Percentiles rank a stretch among this genome's conserved stretches.
phyloP scores from a whole-genome alignment of 2,113 vertebrate genomes.

The Nycticorax nycticorax region DNA sequence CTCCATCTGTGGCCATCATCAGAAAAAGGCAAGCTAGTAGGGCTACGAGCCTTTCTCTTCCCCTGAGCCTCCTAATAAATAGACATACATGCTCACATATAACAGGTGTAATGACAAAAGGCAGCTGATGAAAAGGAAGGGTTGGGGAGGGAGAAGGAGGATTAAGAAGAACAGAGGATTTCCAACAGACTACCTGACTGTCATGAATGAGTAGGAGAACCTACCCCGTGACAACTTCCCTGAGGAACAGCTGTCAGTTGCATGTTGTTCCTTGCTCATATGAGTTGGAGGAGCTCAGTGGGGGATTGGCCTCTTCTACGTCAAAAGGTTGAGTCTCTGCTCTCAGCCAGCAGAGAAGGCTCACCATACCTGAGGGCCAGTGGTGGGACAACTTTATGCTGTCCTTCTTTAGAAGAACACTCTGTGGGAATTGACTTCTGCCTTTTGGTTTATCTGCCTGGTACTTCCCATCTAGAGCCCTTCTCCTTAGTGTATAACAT shows the following conservation, averaged over 20 bases:
- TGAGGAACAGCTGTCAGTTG: neutral
- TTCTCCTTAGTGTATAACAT: neutral
- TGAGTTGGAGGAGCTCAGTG: neutral
- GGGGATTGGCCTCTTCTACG: neutral
- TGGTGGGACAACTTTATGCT: neutral
- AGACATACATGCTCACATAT: neutral
- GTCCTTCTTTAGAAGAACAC: neutral
- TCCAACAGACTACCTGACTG: neutral
- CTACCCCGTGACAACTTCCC: neutral
- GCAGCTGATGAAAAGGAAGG: neutral
- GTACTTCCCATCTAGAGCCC: neutral
- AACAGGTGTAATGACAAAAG: neutral
- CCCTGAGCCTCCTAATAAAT: neutral
- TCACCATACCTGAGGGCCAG: neutral
- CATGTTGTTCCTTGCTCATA: neutral
- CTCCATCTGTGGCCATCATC: neutral
- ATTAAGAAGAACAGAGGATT: neutral
- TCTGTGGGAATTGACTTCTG: neutral
- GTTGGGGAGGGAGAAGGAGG: too few relatives aligned
- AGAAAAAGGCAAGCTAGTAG: neutral
- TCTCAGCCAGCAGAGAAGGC: neutral
- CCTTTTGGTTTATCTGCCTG: neutral
- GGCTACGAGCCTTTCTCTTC: neutral
- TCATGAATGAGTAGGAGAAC: neutral
- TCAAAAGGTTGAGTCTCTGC: neutral